Evolutionary conservation across 2,888 invertebrate species (phyloP).

Genomic region (Cryptocephalus primarius): DNA sequence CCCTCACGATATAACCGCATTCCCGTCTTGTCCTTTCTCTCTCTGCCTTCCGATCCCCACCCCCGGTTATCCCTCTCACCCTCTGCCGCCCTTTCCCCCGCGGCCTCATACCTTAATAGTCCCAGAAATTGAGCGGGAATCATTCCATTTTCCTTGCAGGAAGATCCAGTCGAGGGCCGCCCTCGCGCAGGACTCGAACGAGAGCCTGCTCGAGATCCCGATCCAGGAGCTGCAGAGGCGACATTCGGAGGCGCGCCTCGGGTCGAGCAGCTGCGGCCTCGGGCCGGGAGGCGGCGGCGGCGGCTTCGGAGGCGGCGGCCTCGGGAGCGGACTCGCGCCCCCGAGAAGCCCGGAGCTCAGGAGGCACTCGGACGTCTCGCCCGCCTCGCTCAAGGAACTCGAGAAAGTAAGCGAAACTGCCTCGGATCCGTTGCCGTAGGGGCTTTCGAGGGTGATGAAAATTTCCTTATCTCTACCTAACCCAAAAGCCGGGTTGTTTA

Average conservation of each 20-base stretch:
- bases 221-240: slow-evolving; percentile 68
- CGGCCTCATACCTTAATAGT: no score
- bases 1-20: no score
- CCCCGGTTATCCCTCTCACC: no score
- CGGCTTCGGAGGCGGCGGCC: slow-evolving; percentile 41
- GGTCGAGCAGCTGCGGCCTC: slow-evolving; percentile 43
- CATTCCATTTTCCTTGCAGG: slow-evolving; percentile 10
- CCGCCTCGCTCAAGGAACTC: slow-evolving; percentile 77
- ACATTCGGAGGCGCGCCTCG: slow-evolving; percentile 66
- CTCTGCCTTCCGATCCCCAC: no score
- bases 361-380: slow-evolving; percentile 77
- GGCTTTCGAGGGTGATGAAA: no score
- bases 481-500: no score
- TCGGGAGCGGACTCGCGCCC: slow-evolving; percentile 60
- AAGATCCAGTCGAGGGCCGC: slow-evolving; percentile 71
- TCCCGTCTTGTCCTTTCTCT: no score
- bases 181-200: slow-evolving; percentile 73
- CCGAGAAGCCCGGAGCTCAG: slow-evolving; percentile 74
- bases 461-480: no score
- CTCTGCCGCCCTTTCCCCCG: no score
- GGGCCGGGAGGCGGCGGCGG: slow-evolving; percentile 41
- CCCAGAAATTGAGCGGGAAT: no score
- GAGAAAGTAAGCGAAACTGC: slow-evolving; percentile 56
- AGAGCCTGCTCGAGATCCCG: slow-evolving; percentile 70
- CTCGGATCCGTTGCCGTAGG: not conserved